Evolutionary conservation across 1,140 invertebrate species (phyloP), one percentile per base, ranked within the genome.

Genomic region (Bombus haemorrhoidalis): DNA sequence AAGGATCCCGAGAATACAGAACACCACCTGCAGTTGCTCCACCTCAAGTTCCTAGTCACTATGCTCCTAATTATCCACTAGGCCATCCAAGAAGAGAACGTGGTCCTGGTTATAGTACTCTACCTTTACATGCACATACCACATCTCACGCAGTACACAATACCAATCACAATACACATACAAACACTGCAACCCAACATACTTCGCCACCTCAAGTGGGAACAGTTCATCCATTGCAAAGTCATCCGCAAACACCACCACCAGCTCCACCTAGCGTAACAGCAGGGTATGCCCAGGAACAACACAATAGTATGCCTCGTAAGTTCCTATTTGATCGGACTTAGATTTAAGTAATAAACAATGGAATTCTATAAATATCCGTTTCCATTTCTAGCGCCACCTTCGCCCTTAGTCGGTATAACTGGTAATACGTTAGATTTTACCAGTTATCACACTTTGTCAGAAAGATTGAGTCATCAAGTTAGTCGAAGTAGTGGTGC

Each of bases 21-120:
- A 98, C 98, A 37, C 98, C 98, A 28, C 98, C 98, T 18, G 98
- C 98, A 64, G 98, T 99, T 28, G 98, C 98, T 47, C 99, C 99
- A 15, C 98, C 98, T 25, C 98, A 98, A 95, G 97, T 99, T 76
- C 98, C 98, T 9, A 98, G 98, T 92, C 98, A 99, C 95, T 99
- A 99, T 95, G 98, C 98, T 25, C 98, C 98, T 13, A 99, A 99
- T 95, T 99, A 98, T 95, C 98, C 98, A 6, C 95, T 98, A 81
- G 97, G 97, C 1, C 97, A 98, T 96, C 97, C 97, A 3, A 95
- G 97, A 90, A 96, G 97, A 39, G 96, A 98, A 88, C 96, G 98
- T 62, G 97, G 97, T n/a, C 97, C 97, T 25, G 98, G 98, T 8
- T 99, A 99, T 93, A 98, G 98, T 90, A 97, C 97, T 9, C 92